phyloP scores from a whole-genome alignment of 1,140 invertebrate species.

The Heliconius congener region DNA sequence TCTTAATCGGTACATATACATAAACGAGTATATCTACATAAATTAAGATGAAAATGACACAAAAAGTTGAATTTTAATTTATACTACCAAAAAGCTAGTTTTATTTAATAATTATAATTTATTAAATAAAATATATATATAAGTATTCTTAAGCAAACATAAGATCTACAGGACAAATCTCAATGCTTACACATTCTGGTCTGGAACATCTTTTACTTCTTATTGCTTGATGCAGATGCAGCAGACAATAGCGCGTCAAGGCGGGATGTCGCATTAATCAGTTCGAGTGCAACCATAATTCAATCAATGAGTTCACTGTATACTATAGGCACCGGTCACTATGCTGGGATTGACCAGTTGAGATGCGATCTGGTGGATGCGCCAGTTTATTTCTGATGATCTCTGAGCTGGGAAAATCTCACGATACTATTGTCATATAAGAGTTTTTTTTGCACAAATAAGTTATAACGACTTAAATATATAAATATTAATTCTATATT shows the following conservation, averaged over 20 bases:
- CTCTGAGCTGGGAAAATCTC: not conserved
- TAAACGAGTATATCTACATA: no score
- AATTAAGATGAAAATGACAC: no score
- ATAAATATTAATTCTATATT: no score
- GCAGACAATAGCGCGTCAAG: conserved; percentile 76
- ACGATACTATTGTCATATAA: not conserved
- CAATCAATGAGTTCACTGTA: conserved; percentile 55
- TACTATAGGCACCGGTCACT: conserved; percentile 44
- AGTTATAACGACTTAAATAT: no score
- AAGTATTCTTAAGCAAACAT: not conserved
- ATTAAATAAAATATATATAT: no score
- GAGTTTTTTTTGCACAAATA: no score
- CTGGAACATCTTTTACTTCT: conserved; percentile 49
- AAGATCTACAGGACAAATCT: conserved; percentile 50
- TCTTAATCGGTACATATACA: no score
- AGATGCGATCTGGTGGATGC: conserved; percentile 49
- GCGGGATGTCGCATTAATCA: conserved; percentile 78
- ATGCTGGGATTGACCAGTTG: conserved; percentile 58
- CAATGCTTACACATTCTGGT: conserved; percentile 51
- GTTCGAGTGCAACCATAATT: conserved; percentile 74
- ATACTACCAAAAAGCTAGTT: no score
- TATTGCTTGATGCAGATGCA: conserved; percentile 71
- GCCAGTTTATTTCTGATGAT: not conserved
- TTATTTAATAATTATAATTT: no score
- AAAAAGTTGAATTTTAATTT: no score